A percentile compares a stretch with the other conserved stretches of the same genome.
Evolutionary conservation across 1,140 invertebrate genomes (phyloP).

Genomic region (Aethina tumida): DNA sequence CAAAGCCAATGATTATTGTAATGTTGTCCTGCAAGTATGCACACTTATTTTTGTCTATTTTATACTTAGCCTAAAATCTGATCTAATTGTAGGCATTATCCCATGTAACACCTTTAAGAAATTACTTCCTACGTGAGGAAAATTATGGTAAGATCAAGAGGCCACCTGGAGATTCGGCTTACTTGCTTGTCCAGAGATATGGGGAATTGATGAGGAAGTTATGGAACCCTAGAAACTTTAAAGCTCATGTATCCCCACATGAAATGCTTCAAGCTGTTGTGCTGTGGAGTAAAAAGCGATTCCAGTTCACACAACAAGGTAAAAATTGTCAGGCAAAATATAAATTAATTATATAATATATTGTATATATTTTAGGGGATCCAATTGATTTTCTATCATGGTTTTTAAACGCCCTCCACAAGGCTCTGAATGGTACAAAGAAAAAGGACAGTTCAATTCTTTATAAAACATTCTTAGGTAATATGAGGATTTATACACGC

Average conservation of each 20-base stretch:
- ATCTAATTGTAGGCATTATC: constrained; percentile 69
- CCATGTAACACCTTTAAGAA: constrained; percentile 85
- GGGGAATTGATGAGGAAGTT: constrained; percentile 95
- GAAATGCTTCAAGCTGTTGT: constrained; percentile 99
- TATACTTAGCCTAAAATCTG: no score
- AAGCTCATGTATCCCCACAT: constrained; percentile 98
- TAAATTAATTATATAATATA: constrained; percentile 6
- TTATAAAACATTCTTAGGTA: constrained; percentile 90
- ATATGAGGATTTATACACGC: constrained; percentile 88
- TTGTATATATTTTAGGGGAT: constrained; percentile 57
- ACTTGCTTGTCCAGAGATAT: constrained; percentile 90
- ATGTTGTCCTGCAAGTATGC: constrained; percentile 88
- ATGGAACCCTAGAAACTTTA: constrained; percentile 99
- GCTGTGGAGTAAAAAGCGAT: constrained; percentile 94
- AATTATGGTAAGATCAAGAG: constrained; percentile 84
- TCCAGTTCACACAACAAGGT: constrained; percentile 98
- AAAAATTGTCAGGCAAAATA: constrained; percentile 14
- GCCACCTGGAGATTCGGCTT: constrained; percentile 85
- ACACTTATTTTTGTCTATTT: constrained; percentile 2
- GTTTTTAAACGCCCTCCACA: constrained; percentile 90
- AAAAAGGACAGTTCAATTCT: constrained; percentile 83
- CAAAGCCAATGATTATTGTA: constrained; percentile 99
- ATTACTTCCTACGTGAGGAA: constrained; percentile 90
- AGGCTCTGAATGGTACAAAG: constrained; percentile 79
- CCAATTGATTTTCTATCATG: constrained; percentile 94